Base-by-base conservation (phyloP, 2,797 vertebrate genomes). In the Cuniculus paca region DNA sequence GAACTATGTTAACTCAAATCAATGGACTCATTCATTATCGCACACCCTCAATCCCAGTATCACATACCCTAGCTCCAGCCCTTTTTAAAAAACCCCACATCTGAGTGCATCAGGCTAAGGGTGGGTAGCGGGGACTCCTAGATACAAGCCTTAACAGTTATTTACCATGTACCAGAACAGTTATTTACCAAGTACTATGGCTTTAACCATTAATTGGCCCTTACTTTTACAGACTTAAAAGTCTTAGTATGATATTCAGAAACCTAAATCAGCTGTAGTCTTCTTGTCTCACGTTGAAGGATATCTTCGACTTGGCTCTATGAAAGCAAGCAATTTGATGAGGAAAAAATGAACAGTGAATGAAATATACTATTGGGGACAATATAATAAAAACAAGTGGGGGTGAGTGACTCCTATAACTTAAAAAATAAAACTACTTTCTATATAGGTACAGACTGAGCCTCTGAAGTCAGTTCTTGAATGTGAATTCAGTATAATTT, bases 351-450 rank as follows among this genome's bases (percentile, higher is more conserved):
- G 13, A 12, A 34, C 63, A 75, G 5, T 42, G 6, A 89, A 6
- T 20, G 11, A 82, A 90, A 88, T 52, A 34, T 19, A 12, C 88
- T 81, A 70, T 2, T 86, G n/a, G 19, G 7, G 74, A 58, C 6
- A 95, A 52, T 50, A 36, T 83, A 58, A 74, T 75, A 65, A 39
- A 56, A 84, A 90, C 58, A 16, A 9, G 11, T 34, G 68, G 42
- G n/a, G 28, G n/a, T 68, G 20, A 75, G 65, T 74, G 56, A 26
- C 78, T 34, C 6, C 2, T 80, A 31, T 12, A 65, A 34, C 13
- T 80, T 78, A 82, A 63, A 88, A 88, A 94, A 54, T 87, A 14
- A 68, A 61, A 82, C 12, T 54, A 28, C 34, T 93, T 96, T 86
- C 14, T 78, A 0, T 75, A 45, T n/a, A 81, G 22, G 48, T n/a